phyloP scores from a whole-genome alignment of 2,113 vertebrate species.

The Istiophorus platypterus region DNA sequence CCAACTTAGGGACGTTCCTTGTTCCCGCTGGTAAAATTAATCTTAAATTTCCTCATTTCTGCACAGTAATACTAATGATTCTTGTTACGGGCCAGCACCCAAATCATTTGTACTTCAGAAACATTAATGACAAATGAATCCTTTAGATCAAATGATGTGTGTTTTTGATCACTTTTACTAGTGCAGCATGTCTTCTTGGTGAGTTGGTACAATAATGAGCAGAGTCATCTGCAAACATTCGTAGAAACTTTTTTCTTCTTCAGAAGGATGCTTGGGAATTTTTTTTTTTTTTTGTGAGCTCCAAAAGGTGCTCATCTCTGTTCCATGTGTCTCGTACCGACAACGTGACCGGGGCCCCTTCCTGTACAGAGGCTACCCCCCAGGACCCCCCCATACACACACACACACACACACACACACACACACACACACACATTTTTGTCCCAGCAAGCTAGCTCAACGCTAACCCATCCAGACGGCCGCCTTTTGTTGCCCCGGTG shows the following conservation, averaged over 20 bases:
- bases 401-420: too few species aligned
- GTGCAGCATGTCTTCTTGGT: too few species aligned
- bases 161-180: too few species aligned
- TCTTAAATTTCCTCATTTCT: too few species aligned
- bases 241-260: not conserved
- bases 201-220: not conserved
- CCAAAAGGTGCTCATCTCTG: not conserved
- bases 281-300: slow-evolving; percentile 24
- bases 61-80: too few species aligned
- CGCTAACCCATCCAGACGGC: slow-evolving; percentile 48
- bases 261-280: not conserved
- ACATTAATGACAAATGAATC: too few species aligned
- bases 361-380: slow-evolving; percentile 29
- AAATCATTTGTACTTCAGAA: too few species aligned
- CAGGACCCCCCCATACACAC: slow-evolving; percentile 28
- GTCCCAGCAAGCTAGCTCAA: slow-evolving; percentile 68
- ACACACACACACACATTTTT: too few species aligned
- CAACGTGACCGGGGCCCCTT: not conserved
- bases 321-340: not conserved
- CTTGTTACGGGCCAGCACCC: too few species aligned
- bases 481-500: slow-evolving; percentile 47
- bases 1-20: too few species aligned
- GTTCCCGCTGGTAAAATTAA: too few species aligned
- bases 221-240: slow-evolving; percentile 13
- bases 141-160: too few species aligned